Evolutionary conservation across 2,888 invertebrate genomes (phyloP).

Genomic region (Limenitis camilla): DNA sequence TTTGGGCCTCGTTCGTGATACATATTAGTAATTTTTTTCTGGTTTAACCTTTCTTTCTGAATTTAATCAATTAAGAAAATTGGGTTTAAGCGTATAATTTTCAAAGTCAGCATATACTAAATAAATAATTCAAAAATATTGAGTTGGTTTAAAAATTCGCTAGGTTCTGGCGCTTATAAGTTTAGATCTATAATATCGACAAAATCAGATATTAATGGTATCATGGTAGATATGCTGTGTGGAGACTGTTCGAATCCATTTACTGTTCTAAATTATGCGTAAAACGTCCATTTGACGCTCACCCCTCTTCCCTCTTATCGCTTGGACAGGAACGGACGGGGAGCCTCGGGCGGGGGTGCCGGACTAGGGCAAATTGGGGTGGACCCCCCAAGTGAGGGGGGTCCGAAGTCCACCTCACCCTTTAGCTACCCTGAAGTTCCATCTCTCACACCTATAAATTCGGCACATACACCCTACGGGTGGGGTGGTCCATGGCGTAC

Average conservation of each 20-base stretch:
- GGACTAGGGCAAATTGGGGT: slow-evolving; percentile 73
- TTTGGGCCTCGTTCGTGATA: no score
- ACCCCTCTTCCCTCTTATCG: slow-evolving; percentile 74
- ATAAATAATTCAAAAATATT: no score
- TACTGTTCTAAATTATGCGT: slow-evolving; percentile 76
- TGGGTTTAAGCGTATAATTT: no score
- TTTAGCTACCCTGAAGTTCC: slow-evolving; percentile 74
- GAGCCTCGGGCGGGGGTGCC: slow-evolving; percentile 70
- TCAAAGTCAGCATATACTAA: no score
- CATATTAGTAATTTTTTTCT: no score
- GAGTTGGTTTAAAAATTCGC: no score
- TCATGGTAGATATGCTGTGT: slow-evolving; percentile 57
- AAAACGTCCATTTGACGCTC: slow-evolving; percentile 76
- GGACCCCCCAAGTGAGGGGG: slow-evolving; percentile 64
- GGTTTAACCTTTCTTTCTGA: no score
- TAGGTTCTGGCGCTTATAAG: background rate
- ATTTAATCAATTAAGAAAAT: no score
- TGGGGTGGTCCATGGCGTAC: slow-evolving; percentile 59
- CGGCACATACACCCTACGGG: slow-evolving; percentile 71
- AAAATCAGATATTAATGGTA: slow-evolving; percentile 20
- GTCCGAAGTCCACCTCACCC: slow-evolving; percentile 74
- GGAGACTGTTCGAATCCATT: slow-evolving; percentile 74
- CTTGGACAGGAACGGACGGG: slow-evolving; percentile 69
- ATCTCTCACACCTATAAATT: slow-evolving; percentile 75
- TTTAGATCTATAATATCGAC: background rate